Percentiles rank a stretch among this genome's conserved stretches.
phyloP scores from a whole-genome alignment of 2,797 vertebrate species.

The Petrocephalus sullivani region DNA sequence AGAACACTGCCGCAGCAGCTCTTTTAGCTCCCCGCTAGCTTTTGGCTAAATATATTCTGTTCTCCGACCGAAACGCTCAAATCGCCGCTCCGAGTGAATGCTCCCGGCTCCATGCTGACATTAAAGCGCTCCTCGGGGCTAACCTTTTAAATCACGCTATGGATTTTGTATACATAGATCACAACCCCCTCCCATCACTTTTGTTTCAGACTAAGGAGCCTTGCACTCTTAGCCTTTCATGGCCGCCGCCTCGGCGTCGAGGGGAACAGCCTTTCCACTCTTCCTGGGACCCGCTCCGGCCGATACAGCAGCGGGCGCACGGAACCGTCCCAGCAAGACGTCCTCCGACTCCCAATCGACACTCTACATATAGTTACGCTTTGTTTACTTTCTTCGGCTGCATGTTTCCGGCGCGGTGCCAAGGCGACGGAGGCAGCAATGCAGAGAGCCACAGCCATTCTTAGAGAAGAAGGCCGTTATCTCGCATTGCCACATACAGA shows the following conservation, averaged over 20 bases:
- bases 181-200: background rate
- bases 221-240: background rate
- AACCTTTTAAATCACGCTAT: background rate
- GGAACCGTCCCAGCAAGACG: background rate
- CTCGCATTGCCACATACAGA: background rate
- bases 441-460: background rate
- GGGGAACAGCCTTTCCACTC: background rate
- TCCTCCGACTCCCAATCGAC: background rate
- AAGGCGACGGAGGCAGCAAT: background rate
- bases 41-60: background rate
- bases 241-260: background rate
- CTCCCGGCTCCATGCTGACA: background rate
- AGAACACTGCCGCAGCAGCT: background rate
- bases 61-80: background rate
- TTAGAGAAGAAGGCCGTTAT: background rate
- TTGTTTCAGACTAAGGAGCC: background rate
- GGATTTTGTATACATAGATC: background rate
- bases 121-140: background rate
- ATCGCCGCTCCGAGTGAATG: background rate
- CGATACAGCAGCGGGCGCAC: background rate
- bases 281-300: background rate
- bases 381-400: background rate
- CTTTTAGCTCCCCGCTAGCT: background rate
- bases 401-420: background rate
- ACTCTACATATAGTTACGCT: background rate